Conservation (phyloP, 2,888 invertebrate genomes). For the Nysson spinosus region DNA sequence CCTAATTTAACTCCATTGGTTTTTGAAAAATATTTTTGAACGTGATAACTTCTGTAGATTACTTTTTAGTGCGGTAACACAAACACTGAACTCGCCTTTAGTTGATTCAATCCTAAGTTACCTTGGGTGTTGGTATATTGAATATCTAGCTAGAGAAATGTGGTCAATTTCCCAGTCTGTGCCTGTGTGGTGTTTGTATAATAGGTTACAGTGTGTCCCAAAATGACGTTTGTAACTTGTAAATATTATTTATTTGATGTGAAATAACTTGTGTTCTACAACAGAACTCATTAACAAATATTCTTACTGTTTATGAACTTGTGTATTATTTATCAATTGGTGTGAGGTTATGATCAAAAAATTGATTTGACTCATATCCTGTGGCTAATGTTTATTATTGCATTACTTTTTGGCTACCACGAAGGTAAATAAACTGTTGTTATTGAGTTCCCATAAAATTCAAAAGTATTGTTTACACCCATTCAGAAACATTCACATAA, state of each 20-base stretch:
- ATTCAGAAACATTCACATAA: constrained; percentile 53
- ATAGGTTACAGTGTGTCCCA: constrained; percentile 74
- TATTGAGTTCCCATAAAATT: constrained; percentile 10
- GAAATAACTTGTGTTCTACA: constrained; percentile 55
- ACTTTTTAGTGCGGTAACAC: too few species aligned
- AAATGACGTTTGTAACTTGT: constrained; percentile 73
- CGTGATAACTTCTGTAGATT: too few species aligned
- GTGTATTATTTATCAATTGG: constrained; percentile 63
- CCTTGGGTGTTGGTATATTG: constrained; percentile 39
- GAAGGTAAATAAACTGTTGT: constrained; percentile 60
- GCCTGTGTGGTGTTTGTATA: constrained; percentile 75
- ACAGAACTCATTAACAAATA: constrained; percentile 47
- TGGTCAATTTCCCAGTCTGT: constrained; percentile 65
- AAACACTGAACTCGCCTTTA: constrained; percentile 24
- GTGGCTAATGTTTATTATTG: constrained; percentile 66
- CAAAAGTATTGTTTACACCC: constrained; percentile 10
- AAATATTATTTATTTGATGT: constrained; percentile 65
- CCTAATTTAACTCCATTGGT: too few species aligned
- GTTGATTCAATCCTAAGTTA: constrained; percentile 17
- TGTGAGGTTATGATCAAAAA: constrained; percentile 71
- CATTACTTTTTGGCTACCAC: constrained; percentile 51
- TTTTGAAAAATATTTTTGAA: too few species aligned
- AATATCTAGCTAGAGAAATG: constrained; percentile 45
- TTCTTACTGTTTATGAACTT: constrained; percentile 42
- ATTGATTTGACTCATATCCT: constrained; percentile 60